Conservation (phyloP, 2,797 vertebrate species). For the Toxotes lorentzi region DNA sequence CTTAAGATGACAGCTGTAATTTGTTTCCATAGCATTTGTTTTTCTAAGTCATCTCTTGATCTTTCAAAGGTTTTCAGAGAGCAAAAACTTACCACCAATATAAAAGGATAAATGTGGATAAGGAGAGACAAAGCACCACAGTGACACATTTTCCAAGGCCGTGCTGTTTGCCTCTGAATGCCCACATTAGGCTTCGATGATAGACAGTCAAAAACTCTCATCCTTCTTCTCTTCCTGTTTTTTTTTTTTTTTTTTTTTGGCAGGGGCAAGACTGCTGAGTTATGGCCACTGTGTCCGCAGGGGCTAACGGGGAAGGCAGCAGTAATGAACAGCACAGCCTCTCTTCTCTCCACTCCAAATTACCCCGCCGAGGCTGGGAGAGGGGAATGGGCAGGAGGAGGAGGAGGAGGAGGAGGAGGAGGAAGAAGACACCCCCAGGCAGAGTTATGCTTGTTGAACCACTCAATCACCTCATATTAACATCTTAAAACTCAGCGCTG, state of each 20-base stretch:
- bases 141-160: not conserved
- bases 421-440: slow-evolving; percentile 67
- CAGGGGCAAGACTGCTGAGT: slow-evolving; percentile 36
- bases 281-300: slow-evolving; percentile 40
- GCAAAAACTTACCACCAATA: slow-evolving; percentile 32
- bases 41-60: not conserved
- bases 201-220: slow-evolving; percentile 24
- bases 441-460: slow-evolving; percentile 77
- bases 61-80: not conserved
- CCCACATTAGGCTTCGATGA: slow-evolving; percentile 6
- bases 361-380: slow-evolving; percentile 58
- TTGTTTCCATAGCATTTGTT: not conserved
- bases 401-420: slow-evolving; percentile 29
- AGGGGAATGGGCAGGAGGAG: slow-evolving; percentile 40
- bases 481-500: slow-evolving; percentile 63
- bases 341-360: slow-evolving; percentile 69
- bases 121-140: not conserved
- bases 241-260: slow-evolving; percentile 5
- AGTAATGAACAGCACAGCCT: slow-evolving; percentile 75
- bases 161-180: not conserved
- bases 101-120: slow-evolving; percentile 30
- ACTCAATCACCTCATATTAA: slow-evolving; percentile 80
- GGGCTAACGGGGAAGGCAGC: slow-evolving; percentile 54
- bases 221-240: slow-evolving; percentile 20
- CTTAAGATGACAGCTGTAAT: not conserved